Conservation (phyloP, 2,797 vertebrate species). For the Ammospiza maritima region DNA sequence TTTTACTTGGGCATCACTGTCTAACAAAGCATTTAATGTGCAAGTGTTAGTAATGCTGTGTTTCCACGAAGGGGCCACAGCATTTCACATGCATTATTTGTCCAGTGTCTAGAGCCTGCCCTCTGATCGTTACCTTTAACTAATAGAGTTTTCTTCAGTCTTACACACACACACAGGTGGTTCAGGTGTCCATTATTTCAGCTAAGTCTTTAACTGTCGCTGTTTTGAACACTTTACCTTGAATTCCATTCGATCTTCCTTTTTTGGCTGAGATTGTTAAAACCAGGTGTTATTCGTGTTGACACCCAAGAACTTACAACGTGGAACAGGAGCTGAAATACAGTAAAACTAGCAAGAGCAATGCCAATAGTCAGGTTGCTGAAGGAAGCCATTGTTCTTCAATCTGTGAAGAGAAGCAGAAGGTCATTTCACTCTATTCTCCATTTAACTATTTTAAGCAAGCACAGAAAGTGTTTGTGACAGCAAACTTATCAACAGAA, state of each 20-base stretch:
- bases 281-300: slow-evolving; percentile 83
- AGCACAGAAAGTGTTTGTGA: not conserved
- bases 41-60: not conserved
- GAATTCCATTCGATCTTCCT: slow-evolving; percentile 99
- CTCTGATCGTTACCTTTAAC: not conserved
- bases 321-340: slow-evolving; percentile 95
- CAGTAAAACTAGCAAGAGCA: slow-evolving; percentile 85
- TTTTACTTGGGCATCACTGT: not conserved
- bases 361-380: slow-evolving; percentile 83
- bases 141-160: not conserved
- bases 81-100: not conserved
- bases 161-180: not conserved
- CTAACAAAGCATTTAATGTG: not conserved
- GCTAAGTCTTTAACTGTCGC: not conserved
- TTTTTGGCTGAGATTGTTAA: slow-evolving; percentile 85
- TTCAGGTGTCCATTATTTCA: not conserved
- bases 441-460: not conserved
- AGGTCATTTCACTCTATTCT: not conserved
- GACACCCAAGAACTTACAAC: slow-evolving; percentile 91
- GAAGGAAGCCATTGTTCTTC: slow-evolving; percentile 91
- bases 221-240: slow-evolving; percentile 81
- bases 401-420: slow-evolving; percentile 70
- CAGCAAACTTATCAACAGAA: not conserved
- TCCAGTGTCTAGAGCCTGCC: not conserved
- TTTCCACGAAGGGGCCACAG: not conserved